Base-by-base conservation (phyloP, 1,140 invertebrate genomes). In the Drosophila kohkoa region DNA sequence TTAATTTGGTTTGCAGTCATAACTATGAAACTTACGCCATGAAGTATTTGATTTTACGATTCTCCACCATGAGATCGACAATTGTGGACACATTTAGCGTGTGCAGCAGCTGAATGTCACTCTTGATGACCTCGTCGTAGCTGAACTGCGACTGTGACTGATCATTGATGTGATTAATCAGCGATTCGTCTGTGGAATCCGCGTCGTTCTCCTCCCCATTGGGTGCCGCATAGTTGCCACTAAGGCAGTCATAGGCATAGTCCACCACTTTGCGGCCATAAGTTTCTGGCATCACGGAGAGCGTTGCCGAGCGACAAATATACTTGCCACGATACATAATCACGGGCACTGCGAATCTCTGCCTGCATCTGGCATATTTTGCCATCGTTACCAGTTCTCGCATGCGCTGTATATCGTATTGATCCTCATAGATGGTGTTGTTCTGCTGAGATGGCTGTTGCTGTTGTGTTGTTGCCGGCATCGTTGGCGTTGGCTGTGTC, bases 21-120 rank as follows among this genome's bases (percentile, higher is more conserved):
- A 25, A 25, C 20, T 25, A 4, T 0, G 20, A 25, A 25, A 43
- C 96, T 96, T 94, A 97, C 96, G 96, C 95, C 91, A 97, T 92
- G 60, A 96, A 95, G 94, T 96, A 97, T 93, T 97, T 97, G 10
- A 96, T 95, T 94, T 97, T 97, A 78, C 97, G 97, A 90, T 97
- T 97, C 92, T 98, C 96, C 2, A 98, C 96, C 97, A 98, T 98
- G 41, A 98, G 94, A 92, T 98, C 96, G 74, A 96, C 95, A 68
- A 98, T 98, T 46, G 95, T 96, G 62, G 94, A 94, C 28, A 97
- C 95, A 78, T 95, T 95, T 25, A 97, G 94, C 2, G 94, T 93
- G 91, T 96, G 96, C 3, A 97, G 91, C 35, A 97, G 91, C 55
- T 95, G 94, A 46, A 97, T 97, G 85, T 98, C 96, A 77, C 95